Conservation (phyloP, 2,113 vertebrate species). For the Psittacara wagleri region DNA sequence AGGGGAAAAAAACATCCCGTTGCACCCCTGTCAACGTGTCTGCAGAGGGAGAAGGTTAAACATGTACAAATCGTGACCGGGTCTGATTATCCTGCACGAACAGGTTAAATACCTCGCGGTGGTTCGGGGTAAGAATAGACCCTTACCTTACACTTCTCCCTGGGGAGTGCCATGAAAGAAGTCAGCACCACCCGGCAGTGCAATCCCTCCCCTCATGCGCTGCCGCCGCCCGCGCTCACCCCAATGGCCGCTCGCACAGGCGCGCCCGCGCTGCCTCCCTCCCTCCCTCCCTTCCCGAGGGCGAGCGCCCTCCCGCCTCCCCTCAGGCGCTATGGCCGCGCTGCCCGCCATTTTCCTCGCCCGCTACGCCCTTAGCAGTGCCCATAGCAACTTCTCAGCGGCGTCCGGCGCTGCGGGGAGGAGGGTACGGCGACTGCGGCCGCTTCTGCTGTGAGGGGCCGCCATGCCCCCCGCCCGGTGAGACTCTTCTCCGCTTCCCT, state of each 20-base stretch:
- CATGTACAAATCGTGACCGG: accelerated
- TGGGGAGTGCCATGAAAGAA: accelerated
- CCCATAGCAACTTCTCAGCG: not conserved
- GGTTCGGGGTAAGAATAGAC: accelerated
- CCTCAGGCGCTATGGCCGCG: not conserved
- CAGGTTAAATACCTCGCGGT: not conserved
- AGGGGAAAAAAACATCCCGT: not conserved
- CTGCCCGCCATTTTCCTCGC: not conserved
- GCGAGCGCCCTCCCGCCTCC: not conserved
- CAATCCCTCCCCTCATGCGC: too few species aligned
- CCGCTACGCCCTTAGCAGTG: not conserved
- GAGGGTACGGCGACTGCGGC: not conserved
- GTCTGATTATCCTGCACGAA: accelerated
- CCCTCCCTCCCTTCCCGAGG: too few species aligned
- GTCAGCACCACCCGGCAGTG: too few species aligned
- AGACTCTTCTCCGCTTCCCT: not conserved
- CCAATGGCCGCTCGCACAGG: accelerated
- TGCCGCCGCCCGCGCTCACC: too few species aligned
- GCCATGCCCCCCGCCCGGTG: not conserved
- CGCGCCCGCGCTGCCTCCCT: accelerated
- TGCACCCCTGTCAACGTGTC: not conserved
- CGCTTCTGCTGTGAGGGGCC: not conserved
- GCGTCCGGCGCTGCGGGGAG: not conserved
- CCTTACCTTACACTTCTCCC: accelerated
- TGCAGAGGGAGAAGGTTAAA: not conserved